Conservation (phyloP, 2,113 vertebrate species). For the Osmerus eperlanus region DNA sequence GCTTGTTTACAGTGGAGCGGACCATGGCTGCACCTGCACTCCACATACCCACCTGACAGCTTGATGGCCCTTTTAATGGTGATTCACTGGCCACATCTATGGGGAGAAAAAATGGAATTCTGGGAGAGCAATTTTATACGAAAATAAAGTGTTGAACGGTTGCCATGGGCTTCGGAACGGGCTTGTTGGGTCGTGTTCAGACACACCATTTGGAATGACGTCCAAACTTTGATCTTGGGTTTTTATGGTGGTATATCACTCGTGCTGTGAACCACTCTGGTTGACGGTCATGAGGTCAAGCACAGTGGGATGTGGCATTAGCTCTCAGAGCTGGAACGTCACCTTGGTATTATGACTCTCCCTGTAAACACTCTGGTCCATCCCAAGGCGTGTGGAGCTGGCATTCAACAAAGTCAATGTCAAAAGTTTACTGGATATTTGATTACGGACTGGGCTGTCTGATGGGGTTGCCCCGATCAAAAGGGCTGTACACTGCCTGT, state of each 20-base stretch:
- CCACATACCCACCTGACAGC: constrained; percentile 66
- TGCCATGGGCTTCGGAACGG: constrained; percentile 58
- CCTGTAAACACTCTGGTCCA: constrained; percentile 33
- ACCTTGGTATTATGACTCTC: constrained; percentile 38
- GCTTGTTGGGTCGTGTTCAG: constrained; percentile 49
- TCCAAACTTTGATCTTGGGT: constrained; percentile 68
- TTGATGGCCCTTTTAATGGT: constrained; percentile 76
- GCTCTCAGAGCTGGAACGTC: constrained; percentile 50
- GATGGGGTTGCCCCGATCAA: not conserved
- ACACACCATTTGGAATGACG: constrained; percentile 61
- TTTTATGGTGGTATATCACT: constrained; percentile 64
- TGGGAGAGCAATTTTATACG: constrained; percentile 72
- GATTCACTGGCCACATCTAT: constrained; percentile 75
- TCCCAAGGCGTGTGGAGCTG: too few relatives aligned
- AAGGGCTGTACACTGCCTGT: too few relatives aligned
- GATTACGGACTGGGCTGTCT: not conserved
- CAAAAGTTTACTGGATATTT: not conserved
- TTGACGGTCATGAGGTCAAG: constrained; percentile 55
- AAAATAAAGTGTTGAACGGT: constrained; percentile 69
- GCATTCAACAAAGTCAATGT: too few relatives aligned
- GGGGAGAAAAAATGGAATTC: constrained; percentile 75
- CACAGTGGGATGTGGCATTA: constrained; percentile 48
- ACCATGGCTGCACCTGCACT: constrained; percentile 64
- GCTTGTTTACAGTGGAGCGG: constrained; percentile 71
- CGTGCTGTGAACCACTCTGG: constrained; percentile 45